Evolutionary conservation across 2,113 vertebrate species (phyloP).

Genomic region (Ceyx melanurus): DNA sequence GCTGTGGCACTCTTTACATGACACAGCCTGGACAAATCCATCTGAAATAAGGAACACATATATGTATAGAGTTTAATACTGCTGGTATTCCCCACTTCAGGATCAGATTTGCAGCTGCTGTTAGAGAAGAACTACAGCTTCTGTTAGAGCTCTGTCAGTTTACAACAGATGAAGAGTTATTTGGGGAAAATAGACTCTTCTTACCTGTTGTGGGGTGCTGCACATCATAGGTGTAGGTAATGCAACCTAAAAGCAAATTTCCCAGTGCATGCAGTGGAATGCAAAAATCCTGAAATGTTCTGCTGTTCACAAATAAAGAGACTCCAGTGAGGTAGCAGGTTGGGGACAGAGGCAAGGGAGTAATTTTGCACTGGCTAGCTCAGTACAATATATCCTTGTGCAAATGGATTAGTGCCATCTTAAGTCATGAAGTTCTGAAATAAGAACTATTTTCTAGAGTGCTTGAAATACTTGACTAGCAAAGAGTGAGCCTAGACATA

Average conservation of each 20-base stretch:
- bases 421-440: neutral
- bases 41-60: neutral
- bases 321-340: neutral
- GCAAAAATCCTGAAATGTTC: neutral
- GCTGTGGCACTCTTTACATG: neutral
- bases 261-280: neutral
- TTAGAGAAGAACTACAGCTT: neutral
- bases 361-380: neutral
- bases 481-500: neutral
- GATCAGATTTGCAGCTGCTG: neutral
- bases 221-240: neutral
- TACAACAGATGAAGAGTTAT: neutral
- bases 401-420: neutral
- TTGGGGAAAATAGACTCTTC: neutral
- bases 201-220: too few relatives aligned
- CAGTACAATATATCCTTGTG: neutral
- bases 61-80: neutral
- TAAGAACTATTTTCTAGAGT: neutral
- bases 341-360: neutral
- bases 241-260: neutral
- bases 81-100: neutral
- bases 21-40: neutral
- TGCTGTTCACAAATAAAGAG: neutral
- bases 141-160: neutral
- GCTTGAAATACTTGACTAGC: neutral